Evolutionary conservation across 2,797 vertebrate genomes (phyloP), one percentile per base, ranked within the genome.

Genomic region (Cyprinodon diabolis): DNA sequence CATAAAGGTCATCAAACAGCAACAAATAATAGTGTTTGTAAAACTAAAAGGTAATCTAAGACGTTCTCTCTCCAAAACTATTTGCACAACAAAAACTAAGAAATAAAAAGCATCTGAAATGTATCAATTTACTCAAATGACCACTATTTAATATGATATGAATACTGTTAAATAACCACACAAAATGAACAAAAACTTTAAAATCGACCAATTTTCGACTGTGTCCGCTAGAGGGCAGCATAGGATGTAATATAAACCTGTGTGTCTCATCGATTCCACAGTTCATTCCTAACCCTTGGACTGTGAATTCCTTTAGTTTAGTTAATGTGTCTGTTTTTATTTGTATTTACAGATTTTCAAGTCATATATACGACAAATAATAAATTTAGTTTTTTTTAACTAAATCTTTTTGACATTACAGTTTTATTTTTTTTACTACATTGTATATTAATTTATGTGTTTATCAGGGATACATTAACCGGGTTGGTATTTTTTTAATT

Each of bases 171-270:
- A 30, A 30, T 30, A 30, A 30, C 2, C 30, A 30, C 30, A 63
- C 23, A 23, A 19, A 0, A n/a, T 13, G 21, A 47, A 19, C 1
- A 19, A 71, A 56, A 30, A 30, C 30, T 30, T 30, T 57, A 19
- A 40, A 71, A 21, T 5, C 13, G 51, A 71, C 71, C 15, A 69
- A 19, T 88, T 77, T 57, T 6, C 2, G 6, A 0, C 0, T 10
- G 17, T 2, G 0, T 80, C 83, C 91, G 0, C 85, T 84, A 88
- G 91, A 90, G 79, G 12, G 86, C 84, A 88, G 91, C 90, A 93
- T 74, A 92, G 80, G 85, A 90, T 85, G 57, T 66, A 8, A 2
- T 71, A 89, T 90, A n/a, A 67, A 9, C 1, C 37, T 35, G 23
- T n/a, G 57, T 8, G 13, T 6, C 43, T 30, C 10, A 0, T 23